phyloP scores from a whole-genome alignment of 2,797 vertebrate genomes.

The Xyrichtys novacula region DNA sequence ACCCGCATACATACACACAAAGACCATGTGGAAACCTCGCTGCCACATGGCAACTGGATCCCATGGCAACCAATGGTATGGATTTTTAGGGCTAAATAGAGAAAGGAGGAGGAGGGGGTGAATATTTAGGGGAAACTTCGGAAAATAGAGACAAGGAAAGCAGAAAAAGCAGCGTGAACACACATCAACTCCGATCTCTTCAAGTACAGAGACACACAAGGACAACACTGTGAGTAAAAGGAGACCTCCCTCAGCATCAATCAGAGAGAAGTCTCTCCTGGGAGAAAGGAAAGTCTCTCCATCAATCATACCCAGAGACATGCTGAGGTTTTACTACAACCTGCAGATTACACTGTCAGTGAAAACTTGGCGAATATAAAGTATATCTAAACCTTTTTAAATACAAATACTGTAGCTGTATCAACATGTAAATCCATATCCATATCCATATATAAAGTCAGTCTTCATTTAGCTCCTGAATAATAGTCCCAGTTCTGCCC shows the following conservation, averaged over 20 bases:
- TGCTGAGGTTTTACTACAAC: no score
- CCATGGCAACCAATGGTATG: conserved; percentile 84
- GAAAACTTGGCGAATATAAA: no score
- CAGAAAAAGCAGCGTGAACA: conserved; percentile 42
- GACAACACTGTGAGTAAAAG: conserved; percentile 61
- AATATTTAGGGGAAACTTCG: conserved; percentile 53
- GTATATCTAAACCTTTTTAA: no score
- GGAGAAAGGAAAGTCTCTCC: background rate
- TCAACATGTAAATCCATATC: no score
- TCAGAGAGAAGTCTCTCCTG: conserved; percentile 47
- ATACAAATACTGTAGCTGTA: no score
- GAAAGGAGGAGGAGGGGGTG: conserved; percentile 45
- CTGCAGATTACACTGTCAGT: no score
- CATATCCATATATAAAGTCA: no score
- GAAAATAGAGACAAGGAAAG: conserved; percentile 40
- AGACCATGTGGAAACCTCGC: conserved; percentile 63
- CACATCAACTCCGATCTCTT: no score
- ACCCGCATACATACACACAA: conserved; percentile 46
- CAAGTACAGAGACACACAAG: conserved; percentile 57
- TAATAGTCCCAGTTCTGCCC: no score
- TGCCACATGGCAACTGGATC: conserved; percentile 83
- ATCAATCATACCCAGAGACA: background rate
- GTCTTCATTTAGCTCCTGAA: no score
- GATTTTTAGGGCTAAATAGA: conserved; percentile 6
- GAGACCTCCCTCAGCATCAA: conserved; percentile 41